phyloP scores from a whole-genome alignment of 2,888 invertebrate genomes.

The Chymomyza procnemis region DNA sequence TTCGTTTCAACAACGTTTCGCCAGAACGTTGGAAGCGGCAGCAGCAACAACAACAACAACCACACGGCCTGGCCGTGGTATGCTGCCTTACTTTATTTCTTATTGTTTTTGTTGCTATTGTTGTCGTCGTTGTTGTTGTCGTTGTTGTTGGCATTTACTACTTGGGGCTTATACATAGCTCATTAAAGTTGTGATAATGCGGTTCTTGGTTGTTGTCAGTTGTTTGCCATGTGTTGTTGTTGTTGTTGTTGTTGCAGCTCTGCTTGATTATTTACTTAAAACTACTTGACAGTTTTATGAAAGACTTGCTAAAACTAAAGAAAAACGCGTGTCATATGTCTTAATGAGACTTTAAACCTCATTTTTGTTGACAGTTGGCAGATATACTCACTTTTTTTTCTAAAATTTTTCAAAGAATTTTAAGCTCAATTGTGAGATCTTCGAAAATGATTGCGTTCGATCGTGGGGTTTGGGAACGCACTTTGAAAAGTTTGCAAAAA shows the following conservation, averaged over 20 bases:
- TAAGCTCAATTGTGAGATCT: no score
- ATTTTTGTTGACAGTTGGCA: no score
- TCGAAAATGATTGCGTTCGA: no score
- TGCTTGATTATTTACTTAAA: constrained; percentile 18
- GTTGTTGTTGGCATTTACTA: neutral
- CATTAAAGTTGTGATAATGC: constrained; percentile 68
- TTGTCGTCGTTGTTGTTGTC: neutral
- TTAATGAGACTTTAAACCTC: constrained; percentile 14
- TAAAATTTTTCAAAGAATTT: no score
- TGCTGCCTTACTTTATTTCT: constrained; percentile 15
- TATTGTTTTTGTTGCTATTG: constrained; percentile 33
- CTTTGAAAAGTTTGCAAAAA: no score
- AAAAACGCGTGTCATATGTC: neutral
- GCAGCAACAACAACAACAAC: constrained; percentile 38
- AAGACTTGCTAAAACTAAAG: constrained; percentile 21
- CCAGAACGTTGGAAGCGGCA: constrained; percentile 11
- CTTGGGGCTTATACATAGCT: constrained; percentile 33
- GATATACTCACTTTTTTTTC: no score
- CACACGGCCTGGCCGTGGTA: constrained; percentile 14
- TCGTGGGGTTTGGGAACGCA: no score
- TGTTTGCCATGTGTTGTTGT: neutral
- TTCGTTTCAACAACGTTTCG: constrained; percentile 47
- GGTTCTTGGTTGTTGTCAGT: constrained; percentile 5
- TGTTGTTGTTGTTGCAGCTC: neutral
- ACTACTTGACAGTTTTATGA: constrained; percentile 49